Evolutionary conservation across 1,140 invertebrate genomes (phyloP), one percentile per base, ranked within the genome.

Genomic region (Pseudoatta argentina): DNA sequence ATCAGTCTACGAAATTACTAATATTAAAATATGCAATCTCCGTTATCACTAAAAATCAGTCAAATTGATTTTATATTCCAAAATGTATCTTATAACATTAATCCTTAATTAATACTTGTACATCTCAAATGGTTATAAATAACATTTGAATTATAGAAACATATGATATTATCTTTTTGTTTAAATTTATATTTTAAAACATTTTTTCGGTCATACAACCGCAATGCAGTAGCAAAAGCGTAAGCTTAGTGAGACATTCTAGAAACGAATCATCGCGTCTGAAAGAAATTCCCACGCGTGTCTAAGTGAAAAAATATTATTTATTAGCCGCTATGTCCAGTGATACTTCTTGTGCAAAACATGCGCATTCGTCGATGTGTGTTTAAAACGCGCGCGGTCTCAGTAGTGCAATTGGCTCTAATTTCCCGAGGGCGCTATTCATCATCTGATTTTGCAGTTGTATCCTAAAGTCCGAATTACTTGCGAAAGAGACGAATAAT

Each of bases 351-450:
- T 66, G 87, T n/a, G 44, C 81, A 59, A 88, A 83, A 82, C 85
- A 71, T 21, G 4, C 61, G 66, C 69, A 71, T 76, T 69, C 57
- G 83, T 86, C 89, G 73, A 91, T 86, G 73, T 86, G 78, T 75
- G 89, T 90, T 90, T 88, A 86, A 91, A 90, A 90, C 88, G 79
- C 61, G 61, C 66, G 59, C 71, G 75, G 76, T 86, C 89, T 88
- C 83, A 77, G 51, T 76, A 91, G 89, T 88, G 81, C 89, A 85
- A 88, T 91, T 89, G 63, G 48, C 44, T 48, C 57, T 91, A 91
- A 91, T 91, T 91, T 91, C 90, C 90, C 90, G 71, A 2, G 90
- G 87, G 90, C 55, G 71, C 61, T 57, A 73, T 91, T 85, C 61
- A 64, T 91, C 90, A 77, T 12, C n/a, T 57, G 69, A 88, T 91